Conservation (phyloP, 1,140 invertebrate species). For the Hypsibius dujardini region DNA sequence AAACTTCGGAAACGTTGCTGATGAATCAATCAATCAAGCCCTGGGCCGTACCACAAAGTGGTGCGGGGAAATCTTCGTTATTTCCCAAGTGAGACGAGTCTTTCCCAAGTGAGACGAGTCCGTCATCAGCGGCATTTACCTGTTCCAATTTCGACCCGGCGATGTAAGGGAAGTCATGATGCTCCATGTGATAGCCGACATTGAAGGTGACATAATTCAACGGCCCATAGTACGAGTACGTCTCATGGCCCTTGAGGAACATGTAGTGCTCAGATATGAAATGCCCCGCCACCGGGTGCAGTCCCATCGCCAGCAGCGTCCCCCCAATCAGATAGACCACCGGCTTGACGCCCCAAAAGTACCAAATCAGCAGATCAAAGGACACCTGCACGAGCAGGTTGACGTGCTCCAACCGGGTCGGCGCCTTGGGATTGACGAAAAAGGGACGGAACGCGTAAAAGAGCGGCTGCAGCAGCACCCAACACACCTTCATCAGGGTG, state of each 20-base stretch:
- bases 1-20: no score
- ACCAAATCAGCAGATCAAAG: conserved; percentile 60
- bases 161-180: conserved; percentile 92
- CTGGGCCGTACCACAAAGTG: no score
- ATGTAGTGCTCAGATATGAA: conserved; percentile 99
- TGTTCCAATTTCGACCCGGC: conserved; percentile 74
- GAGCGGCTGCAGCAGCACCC: conserved; percentile 84
- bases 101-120: no score
- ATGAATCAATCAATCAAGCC: no score
- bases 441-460: conserved; percentile 87
- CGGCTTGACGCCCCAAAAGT: conserved; percentile 62
- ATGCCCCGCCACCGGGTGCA: conserved; percentile 93
- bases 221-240: conserved; percentile 93
- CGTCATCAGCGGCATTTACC: no score
- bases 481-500: conserved; percentile 76
- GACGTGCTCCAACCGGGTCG: conserved; percentile 57
- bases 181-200: conserved; percentile 84
- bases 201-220: conserved; percentile 97
- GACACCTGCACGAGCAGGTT: conserved; percentile 70
- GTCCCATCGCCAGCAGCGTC: conserved; percentile 77
- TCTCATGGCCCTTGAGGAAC: conserved; percentile 91
- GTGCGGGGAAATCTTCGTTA: no score
- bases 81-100: no score
- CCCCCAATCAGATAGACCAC: conserved; percentile 68
- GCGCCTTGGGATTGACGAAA: conserved; percentile 68